Conservation (phyloP, 2,888 invertebrate species). For the Cheilosia pagana region DNA sequence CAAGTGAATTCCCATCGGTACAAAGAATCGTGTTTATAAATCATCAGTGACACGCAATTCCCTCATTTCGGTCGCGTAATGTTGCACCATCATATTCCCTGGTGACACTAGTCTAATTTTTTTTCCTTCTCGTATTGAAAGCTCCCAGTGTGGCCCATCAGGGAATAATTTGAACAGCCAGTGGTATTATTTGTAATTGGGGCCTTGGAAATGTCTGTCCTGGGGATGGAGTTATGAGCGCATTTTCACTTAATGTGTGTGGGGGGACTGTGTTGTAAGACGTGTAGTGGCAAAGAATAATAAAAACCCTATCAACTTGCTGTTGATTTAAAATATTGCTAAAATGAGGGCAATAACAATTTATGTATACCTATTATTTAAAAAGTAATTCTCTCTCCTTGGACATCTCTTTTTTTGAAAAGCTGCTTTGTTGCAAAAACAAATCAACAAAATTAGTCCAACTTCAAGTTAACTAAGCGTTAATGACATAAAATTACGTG, state of each 20-base stretch:
- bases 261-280: neutral
- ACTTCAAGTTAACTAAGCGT: no score
- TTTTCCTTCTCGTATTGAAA: conserved; percentile 18
- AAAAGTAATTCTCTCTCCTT: no score
- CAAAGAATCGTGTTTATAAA: conserved; percentile 70
- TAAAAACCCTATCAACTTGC: no score
- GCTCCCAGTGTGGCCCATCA: conserved; percentile 1
- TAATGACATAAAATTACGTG: no score
- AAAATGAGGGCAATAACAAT: no score
- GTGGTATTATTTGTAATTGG: conserved; percentile 42
- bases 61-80: conserved; percentile 66
- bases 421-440: no score
- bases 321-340: no score
- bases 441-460: no score
- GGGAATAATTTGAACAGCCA: conserved; percentile 34
- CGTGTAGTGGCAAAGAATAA: neutral
- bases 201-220: conserved; percentile 18
- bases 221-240: conserved; percentile 29
- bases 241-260: conserved; percentile 12
- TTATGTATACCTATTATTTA: no score
- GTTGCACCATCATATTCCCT: conserved; percentile 69
- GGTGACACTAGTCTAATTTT: conserved; percentile 50
- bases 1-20: conserved; percentile 68
- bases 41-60: conserved; percentile 71
- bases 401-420: no score